Evolutionary conservation across 2,113 vertebrate genomes (phyloP), one percentile per base, ranked within the genome.

Genomic region (Petrocephalus microphthalmus): DNA sequence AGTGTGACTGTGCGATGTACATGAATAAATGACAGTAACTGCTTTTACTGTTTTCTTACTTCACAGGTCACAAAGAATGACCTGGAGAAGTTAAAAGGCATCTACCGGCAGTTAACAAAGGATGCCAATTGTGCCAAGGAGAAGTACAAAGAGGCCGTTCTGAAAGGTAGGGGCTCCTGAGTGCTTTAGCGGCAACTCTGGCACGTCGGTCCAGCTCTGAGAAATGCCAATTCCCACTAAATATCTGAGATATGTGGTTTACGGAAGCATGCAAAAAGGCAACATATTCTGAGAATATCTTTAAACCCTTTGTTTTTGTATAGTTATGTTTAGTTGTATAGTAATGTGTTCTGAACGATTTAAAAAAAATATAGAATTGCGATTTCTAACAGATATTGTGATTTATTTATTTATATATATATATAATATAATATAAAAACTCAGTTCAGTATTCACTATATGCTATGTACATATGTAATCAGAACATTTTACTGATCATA

Each of bases 51-150:
- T 20, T 11, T 4, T 64, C 83, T 93, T 93, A 53, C 87, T 91
- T 92, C 51, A 90, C 84, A 99, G 98, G 97, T 99, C 87, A 99
- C 98, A 86, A 97, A 96, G 93, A 97, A 94, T 37, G 98, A 99
- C 92, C 94, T 99, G 91, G 98, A 99, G 90, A 99, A 99, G 93
- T 94, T 99, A 93, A 99, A 99, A 94, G 93, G 94, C 52, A 95
- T 93, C 47, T 99, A 99, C 92, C 96, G 96, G 71, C 98, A 99
- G 89, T 93, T 99, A 94, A 96, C 97, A 93, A 98, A 98, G 89
- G 98, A 99, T 90, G 97, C 98, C 78, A 97, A 96, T 94, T 95
- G 93, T 89, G 97, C 98, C 89, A 98, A 97, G 95, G 97, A 99
- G 49, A 99, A 98, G 82, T 99, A 98, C 90, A 96, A 96, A 93